Conservation (phyloP, 2,888 invertebrate species). For the Clitarchus hookeri region DNA sequence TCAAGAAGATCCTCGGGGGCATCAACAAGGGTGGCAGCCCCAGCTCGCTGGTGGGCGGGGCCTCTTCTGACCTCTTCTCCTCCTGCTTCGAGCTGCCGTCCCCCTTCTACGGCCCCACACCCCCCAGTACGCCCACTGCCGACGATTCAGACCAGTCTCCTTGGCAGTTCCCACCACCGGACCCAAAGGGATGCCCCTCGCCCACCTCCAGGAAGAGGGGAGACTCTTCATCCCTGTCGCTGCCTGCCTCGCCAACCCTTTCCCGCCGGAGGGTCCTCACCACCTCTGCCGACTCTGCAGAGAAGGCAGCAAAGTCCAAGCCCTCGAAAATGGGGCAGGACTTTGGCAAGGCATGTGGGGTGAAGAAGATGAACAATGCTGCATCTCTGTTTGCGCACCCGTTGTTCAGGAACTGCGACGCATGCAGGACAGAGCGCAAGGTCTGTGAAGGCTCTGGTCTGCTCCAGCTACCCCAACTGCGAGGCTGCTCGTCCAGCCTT, state of each 20-base stretch:
- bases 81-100: constrained; percentile 79
- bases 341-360: neutral
- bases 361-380: constrained; percentile 51
- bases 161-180: neutral
- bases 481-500: constrained; percentile 44
- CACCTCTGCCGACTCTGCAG: constrained; percentile 29
- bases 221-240: constrained; percentile 40
- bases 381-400: constrained; percentile 64
- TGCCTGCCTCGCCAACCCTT: constrained; percentile 49
- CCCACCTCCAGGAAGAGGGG: constrained; percentile 1
- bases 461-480: constrained; percentile 44
- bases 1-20: constrained; percentile 75
- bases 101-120: constrained; percentile 58
- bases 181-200: neutral
- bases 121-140: constrained; percentile 37
- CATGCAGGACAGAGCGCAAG: constrained; percentile 33
- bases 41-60: constrained; percentile 30
- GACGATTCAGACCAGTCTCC: constrained; percentile 18
- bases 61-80: constrained; percentile 64
- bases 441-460: constrained; percentile 19
- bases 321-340: neutral
- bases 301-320: neutral
- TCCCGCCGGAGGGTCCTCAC: constrained; percentile 46
- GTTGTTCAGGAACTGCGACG: constrained; percentile 52
- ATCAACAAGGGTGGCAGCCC: constrained; percentile 46